These are phyloP conservation scores for Hippopotamus amphibius DNA, from an alignment of 2,113 vertebrate genomes.

Conservation along the genomic window DNA sequence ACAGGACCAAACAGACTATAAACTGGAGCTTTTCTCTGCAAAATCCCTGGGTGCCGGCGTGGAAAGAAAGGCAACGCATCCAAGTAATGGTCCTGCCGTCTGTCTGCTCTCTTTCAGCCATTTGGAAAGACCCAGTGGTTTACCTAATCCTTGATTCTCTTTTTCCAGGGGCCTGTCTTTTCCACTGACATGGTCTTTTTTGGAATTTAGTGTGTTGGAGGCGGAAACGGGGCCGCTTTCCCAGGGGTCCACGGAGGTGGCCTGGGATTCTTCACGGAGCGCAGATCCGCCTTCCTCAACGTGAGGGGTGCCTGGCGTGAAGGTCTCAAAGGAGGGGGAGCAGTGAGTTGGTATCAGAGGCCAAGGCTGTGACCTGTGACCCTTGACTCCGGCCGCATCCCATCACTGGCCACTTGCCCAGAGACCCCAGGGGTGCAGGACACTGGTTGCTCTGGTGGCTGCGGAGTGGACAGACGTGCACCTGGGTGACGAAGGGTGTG, in stretches of 20 bases:
- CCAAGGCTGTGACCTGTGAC: not conserved
- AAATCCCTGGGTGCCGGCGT: not conserved
- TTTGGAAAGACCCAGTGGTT: not conserved
- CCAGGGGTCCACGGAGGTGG: rapidly evolving
- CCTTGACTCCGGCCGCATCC: not conserved
- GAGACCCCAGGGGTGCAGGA: not conserved
- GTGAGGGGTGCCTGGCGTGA: rapidly evolving
- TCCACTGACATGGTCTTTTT: slow-evolving; percentile 30
- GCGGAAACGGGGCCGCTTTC: not conserved
- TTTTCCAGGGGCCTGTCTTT: slow-evolving; percentile 41
- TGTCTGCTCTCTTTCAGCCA: not conserved
- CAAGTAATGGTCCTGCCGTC: not conserved
- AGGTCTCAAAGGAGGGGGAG: not conserved
- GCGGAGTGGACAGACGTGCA: rapidly evolving
- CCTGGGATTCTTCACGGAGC: not conserved
- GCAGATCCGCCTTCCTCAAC: rapidly evolving
- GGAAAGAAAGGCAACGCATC: not conserved
- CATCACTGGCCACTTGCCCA: rapidly evolving
- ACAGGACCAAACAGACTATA: slow-evolving; percentile 68
- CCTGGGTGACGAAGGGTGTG: not conserved
- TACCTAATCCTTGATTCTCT: not conserved
- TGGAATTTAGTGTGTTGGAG: not conserved
- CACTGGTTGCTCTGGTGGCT: not conserved
- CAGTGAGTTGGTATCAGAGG: not conserved
- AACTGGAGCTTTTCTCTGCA: not conserved